Evolutionary conservation across 2,113 vertebrate genomes (phyloP).

Genomic region (Nannospalax galili): DNA sequence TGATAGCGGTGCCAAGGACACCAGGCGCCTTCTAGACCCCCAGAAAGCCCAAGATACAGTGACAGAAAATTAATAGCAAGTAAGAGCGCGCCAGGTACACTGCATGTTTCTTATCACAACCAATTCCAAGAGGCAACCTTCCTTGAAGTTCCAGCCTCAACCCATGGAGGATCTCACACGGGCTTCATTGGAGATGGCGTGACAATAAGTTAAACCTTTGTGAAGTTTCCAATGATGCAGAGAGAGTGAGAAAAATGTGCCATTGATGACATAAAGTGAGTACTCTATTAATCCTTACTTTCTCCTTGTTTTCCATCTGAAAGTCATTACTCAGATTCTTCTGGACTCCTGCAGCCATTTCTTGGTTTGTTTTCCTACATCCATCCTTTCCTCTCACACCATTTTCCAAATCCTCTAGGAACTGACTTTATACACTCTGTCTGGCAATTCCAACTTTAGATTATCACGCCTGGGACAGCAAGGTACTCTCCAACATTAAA

Average conservation of each 20-base stretch:
- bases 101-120: too few relatives aligned
- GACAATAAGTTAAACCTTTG: background rate
- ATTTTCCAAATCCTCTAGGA: background rate
- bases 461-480: background rate
- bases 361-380: background rate
- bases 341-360: background rate
- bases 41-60: too few relatives aligned
- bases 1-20: too few relatives aligned
- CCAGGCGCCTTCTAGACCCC: too few relatives aligned
- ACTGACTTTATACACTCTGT: background rate
- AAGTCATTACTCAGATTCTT: background rate
- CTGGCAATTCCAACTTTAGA: background rate
- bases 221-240: background rate
- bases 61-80: too few relatives aligned
- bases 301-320: background rate
- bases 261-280: background rate
- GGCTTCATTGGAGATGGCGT: too few relatives aligned
- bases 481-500: background rate
- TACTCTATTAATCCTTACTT: background rate
- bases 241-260: constrained; percentile 13
- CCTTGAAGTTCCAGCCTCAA: too few relatives aligned
- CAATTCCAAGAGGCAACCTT: too few relatives aligned
- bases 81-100: too few relatives aligned
- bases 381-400: background rate
- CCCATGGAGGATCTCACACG: too few relatives aligned